Conservation (phyloP, 2,888 invertebrate species). For the Allacma fusca region DNA sequence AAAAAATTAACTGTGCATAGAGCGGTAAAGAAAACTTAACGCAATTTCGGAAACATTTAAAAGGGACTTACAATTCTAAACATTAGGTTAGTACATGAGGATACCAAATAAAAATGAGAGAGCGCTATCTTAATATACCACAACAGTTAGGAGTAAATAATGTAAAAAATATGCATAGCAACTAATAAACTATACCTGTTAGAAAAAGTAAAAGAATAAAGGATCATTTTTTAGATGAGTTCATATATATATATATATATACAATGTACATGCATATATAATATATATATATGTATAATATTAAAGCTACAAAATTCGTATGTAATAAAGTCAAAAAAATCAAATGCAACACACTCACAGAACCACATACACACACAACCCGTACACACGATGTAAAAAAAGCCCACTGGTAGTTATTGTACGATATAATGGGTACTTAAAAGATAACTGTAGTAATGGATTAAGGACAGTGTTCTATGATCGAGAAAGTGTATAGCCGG, state of each 20-base stretch:
- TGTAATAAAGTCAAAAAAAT: background rate
- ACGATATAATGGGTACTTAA: background rate
- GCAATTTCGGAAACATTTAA: constrained; percentile 25
- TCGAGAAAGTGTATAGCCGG: background rate
- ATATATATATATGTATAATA: background rate
- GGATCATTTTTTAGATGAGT: constrained; percentile 16
- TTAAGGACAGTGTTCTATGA: constrained; percentile 2
- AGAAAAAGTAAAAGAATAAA: constrained; percentile 10
- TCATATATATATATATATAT: background rate
- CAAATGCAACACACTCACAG: constrained; percentile 13
- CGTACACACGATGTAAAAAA: constrained; percentile 1
- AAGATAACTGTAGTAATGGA: background rate
- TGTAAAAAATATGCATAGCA: background rate
- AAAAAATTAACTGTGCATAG: constrained; percentile 13
- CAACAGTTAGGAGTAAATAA: constrained; percentile 1
- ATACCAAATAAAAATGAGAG: constrained; percentile 7
- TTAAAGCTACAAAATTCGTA: constrained; percentile 10
- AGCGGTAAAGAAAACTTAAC: constrained; percentile 18
- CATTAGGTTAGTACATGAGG: too few relatives aligned
- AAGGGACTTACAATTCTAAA: constrained; percentile 27
- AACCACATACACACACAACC: constrained; percentile 16
- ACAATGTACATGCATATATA: background rate
- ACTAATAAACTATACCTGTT: constrained; percentile 17
- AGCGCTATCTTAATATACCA: background rate
- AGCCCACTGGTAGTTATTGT: constrained; percentile 1